phyloP scores from a whole-genome alignment of 2,113 vertebrate species.

The Orycteropus afer region DNA sequence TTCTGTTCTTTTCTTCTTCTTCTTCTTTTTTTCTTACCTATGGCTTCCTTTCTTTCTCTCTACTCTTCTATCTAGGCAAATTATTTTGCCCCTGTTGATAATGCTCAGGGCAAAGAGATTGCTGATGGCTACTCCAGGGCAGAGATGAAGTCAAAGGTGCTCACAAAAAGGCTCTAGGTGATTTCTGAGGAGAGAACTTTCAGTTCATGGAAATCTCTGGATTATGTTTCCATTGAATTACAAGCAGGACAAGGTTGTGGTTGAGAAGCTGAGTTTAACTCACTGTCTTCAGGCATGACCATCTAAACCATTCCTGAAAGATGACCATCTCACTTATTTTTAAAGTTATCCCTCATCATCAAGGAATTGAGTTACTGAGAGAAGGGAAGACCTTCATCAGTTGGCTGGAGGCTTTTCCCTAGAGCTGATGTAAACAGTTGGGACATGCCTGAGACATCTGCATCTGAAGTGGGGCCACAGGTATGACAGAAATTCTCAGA shows the following conservation, averaged over 20 bases:
- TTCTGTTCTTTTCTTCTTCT: not conserved
- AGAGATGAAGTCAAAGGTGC: not conserved
- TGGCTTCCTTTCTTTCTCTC: conserved; percentile 1
- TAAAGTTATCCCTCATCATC: not conserved
- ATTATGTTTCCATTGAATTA: not conserved
- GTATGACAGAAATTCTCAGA: not conserved
- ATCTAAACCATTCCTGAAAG: not conserved
- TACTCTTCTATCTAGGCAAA: not conserved
- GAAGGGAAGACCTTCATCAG: not conserved
- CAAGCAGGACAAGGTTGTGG: not conserved
- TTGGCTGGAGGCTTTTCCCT: not conserved
- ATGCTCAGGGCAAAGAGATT: not conserved
- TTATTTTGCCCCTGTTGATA: not conserved
- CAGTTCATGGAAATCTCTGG: not conserved
- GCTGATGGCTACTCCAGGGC: not conserved
- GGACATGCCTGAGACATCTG: not conserved
- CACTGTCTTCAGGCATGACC: not conserved
- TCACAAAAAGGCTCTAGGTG: not conserved
- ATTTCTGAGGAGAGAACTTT: not conserved
- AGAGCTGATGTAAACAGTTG: not conserved
- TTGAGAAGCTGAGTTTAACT: conserved; percentile 10
- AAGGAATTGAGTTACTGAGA: not conserved
- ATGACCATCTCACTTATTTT: not conserved
- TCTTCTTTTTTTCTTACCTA: not conserved
- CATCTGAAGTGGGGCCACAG: not conserved